phyloP scores from a whole-genome alignment of 2,888 invertebrate genomes.

The Schizotus pectinicornis region DNA sequence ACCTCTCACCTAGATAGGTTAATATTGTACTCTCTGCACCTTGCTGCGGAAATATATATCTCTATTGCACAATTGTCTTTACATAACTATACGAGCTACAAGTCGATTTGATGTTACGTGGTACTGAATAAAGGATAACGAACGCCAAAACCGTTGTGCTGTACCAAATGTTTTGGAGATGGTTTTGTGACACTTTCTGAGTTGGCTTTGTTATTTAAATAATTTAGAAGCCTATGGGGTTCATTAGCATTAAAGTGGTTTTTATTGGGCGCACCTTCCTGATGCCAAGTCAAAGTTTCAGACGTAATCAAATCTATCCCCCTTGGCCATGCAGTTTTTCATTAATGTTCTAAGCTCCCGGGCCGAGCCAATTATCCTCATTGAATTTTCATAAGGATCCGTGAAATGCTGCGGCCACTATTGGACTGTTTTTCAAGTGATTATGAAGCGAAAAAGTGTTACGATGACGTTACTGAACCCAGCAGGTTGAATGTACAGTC shows the following conservation, averaged over 20 bases:
- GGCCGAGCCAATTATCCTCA: background rate
- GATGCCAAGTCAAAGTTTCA: constrained; percentile 2
- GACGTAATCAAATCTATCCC: constrained; percentile 1
- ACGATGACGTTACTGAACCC: background rate
- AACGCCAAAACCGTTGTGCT: background rate
- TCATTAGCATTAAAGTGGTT: constrained; percentile 11
- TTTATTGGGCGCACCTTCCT: constrained; percentile 2
- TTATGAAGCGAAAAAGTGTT: background rate
- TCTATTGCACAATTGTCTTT: constrained; percentile 9
- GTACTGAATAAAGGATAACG: constrained; percentile 8
- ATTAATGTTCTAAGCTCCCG: background rate
- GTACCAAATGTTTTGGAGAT: background rate
- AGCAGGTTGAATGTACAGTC: background rate
- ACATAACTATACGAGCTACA: constrained; percentile 8
- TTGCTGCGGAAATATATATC: too few species aligned
- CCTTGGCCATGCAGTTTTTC: background rate
- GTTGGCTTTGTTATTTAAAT: background rate
- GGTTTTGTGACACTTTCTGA: background rate
- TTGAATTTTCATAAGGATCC: background rate
- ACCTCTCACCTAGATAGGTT: too few species aligned
- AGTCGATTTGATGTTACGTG: constrained; percentile 2
- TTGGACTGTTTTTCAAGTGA: background rate
- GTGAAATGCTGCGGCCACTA: background rate
- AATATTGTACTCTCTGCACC: too few species aligned
- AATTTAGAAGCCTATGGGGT: constrained; percentile 2